Evolutionary conservation across 2,113 vertebrate genomes (phyloP), one percentile per base, ranked within the genome.

Genomic region (Herpailurus yagouaroundi): DNA sequence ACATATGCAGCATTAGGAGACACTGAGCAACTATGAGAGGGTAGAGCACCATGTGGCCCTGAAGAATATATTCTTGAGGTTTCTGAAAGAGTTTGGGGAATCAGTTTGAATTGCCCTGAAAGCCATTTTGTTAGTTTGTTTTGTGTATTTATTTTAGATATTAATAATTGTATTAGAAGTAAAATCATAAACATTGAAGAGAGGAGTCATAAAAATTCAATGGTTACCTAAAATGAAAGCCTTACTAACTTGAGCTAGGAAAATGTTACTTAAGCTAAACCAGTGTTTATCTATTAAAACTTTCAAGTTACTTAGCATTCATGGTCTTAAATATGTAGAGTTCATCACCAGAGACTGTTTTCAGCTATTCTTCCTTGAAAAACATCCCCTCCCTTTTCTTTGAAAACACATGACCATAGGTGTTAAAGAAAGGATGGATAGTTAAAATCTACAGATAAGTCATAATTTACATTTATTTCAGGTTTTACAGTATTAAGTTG

Each of bases 181-280:
- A 83, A 83, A 92, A 33, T 95, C 69, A 23, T 45, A 4, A 14
- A 2, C 4, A 71, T 15, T 52, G 27, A 76, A 52, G 8, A 52
- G 89, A 87, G 5, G 15, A 81, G 4, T 91, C 7, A 5, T 21
- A 69, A 91, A 66, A 87, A 27, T 69, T 91, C 23, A 15, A 18
- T 79, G 1, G 7, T 23, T 50, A 63, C 12, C 16, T 45, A 41
- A 89, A 95, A 50, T 23, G 21, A 82, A 41, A 21, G 2, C 19
- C 18, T 29, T 83, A 15, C 69, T 89, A 88, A n/a, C 1, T 60
- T 69, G 38, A 77, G 6, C 68, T 52, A 92, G 45, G 74, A 83
- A 83, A 63, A 82, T 71, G 29, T 77, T 83, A 69, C n/a, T 50
- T 96, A 87, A 68, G 31, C 21, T 55, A 60, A 74, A 55, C 23